A percentile compares a stretch with the other conserved stretches of the same genome.
Conservation (phyloP, 2,888 invertebrate genomes). For the Notodonta dromedarius region DNA sequence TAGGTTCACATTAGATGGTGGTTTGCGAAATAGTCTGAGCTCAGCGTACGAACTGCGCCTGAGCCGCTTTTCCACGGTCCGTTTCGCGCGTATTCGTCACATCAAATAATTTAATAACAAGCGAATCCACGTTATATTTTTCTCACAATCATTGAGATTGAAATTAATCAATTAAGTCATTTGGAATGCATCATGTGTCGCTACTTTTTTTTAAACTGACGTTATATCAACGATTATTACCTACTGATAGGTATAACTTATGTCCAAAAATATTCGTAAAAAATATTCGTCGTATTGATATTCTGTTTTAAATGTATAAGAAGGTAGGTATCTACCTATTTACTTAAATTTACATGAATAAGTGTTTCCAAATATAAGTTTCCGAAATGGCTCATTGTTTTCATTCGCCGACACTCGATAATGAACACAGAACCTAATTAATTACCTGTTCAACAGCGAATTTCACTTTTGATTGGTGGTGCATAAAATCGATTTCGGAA, state of each 20-base stretch:
- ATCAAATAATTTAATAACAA: constrained; percentile 13
- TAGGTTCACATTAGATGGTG: constrained; percentile 84
- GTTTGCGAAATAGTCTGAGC: constrained; percentile 79
- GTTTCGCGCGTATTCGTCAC: constrained; percentile 73
- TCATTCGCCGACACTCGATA: constrained; percentile 26
- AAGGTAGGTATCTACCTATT: not conserved
- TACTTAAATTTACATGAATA: constrained; percentile 4
- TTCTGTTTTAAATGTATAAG: not conserved
- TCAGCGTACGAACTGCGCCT: constrained; percentile 64
- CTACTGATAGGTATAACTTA: no score
- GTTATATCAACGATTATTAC: no score
- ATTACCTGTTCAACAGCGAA: constrained; percentile 44
- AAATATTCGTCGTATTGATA: not conserved
- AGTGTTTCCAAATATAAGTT: constrained; percentile 17
- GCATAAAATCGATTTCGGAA: constrained; percentile 55
- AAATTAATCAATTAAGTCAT: not conserved
- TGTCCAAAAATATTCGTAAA: no score
- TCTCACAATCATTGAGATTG: not conserved
- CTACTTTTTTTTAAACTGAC: no score
- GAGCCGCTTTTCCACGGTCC: constrained; percentile 72
- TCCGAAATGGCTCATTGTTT: constrained; percentile 24
- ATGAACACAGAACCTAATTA: constrained; percentile 34
- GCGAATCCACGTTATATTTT: not conserved
- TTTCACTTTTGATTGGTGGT: constrained; percentile 51
- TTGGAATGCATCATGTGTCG: not conserved